These are phyloP conservation scores for Holothuria glaberrima DNA, from an alignment of 35 echinoderm and acorn worm genomes.

Conservation along the genomic window DNA sequence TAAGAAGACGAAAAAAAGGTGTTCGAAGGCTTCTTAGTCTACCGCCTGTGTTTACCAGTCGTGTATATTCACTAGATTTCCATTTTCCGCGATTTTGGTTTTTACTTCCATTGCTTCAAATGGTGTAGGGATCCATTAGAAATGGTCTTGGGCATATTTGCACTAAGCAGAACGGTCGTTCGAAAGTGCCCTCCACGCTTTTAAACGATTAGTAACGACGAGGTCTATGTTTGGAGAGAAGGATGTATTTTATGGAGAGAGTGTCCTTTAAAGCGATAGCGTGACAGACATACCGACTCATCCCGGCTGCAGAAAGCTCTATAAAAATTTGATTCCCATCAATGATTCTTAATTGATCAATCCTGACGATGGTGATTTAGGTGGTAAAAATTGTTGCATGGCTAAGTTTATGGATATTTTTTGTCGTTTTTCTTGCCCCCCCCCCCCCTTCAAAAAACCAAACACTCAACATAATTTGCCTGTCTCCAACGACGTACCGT, in stretches of 20 bases:
- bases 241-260: slow-evolving; percentile 26
- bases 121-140: slow-evolving; percentile 27
- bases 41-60: slow-evolving; percentile 40
- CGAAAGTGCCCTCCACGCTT: slow-evolving; percentile 53
- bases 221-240: slow-evolving; percentile 38
- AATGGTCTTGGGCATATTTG: slow-evolving; percentile 51
- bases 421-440: too few species aligned
- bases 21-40: slow-evolving; percentile 22
- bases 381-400: too few species aligned
- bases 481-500: too few species aligned
- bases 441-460: too few species aligned
- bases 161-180: slow-evolving; percentile 42
- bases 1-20: not conserved
- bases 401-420: too few species aligned
- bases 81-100: slow-evolving; percentile 29
- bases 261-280: slow-evolving; percentile 33
- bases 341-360: too few species aligned
- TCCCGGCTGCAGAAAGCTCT: not conserved
- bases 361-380: too few species aligned
- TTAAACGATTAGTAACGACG: slow-evolving; percentile 37
- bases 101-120: not conserved
- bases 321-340: too few species aligned
- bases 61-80: slow-evolving; percentile 22
- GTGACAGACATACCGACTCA: not conserved
- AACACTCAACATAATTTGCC: too few species aligned